A percentile compares a stretch with the other conserved stretches of the same genome.
phyloP scores from a whole-genome alignment of 2,797 vertebrate genomes.

The Borostomias antarcticus region DNA sequence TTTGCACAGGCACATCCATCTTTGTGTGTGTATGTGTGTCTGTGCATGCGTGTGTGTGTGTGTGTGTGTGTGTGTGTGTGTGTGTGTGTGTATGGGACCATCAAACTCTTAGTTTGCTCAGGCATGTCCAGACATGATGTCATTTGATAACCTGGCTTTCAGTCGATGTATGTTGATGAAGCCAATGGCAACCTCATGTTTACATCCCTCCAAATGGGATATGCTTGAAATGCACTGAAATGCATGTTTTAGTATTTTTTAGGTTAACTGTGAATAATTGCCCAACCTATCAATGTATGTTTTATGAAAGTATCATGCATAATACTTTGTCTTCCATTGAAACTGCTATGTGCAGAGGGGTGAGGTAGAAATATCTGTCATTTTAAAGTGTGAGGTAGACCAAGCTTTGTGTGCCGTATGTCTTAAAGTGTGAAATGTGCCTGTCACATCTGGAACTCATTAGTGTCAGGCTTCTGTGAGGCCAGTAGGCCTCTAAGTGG shows the following conservation, averaged over 20 bases:
- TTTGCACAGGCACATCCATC: conserved; percentile 21
- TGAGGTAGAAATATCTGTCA: no score
- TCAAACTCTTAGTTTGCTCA: conserved; percentile 1
- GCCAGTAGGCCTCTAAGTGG: background rate
- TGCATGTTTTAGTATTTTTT: background rate
- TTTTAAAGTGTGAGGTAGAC: background rate
- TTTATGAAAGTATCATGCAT: background rate
- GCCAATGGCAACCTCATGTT: background rate
- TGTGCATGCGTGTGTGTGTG: conserved; percentile 23
- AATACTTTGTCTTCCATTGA: background rate
- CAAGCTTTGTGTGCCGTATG: conserved; percentile 12
- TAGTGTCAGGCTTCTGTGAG: conserved; percentile 24
- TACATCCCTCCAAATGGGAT: background rate
- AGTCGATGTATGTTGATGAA: background rate
- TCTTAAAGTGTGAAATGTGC: conserved; percentile 34
- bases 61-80: background rate
- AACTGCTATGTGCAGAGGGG: background rate
- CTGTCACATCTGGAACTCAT: conserved; percentile 49
- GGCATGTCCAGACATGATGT: background rate
- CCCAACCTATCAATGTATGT: background rate
- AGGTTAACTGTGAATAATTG: background rate
- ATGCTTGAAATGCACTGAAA: background rate
- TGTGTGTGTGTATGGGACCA: background rate
- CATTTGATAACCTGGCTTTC: background rate
- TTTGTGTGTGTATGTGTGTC: conserved; percentile 25